A percentile compares a stretch with the other conserved stretches of the same genome.
phyloP scores from a whole-genome alignment of 2,888 invertebrate species.

The Pyrrhia umbra region DNA sequence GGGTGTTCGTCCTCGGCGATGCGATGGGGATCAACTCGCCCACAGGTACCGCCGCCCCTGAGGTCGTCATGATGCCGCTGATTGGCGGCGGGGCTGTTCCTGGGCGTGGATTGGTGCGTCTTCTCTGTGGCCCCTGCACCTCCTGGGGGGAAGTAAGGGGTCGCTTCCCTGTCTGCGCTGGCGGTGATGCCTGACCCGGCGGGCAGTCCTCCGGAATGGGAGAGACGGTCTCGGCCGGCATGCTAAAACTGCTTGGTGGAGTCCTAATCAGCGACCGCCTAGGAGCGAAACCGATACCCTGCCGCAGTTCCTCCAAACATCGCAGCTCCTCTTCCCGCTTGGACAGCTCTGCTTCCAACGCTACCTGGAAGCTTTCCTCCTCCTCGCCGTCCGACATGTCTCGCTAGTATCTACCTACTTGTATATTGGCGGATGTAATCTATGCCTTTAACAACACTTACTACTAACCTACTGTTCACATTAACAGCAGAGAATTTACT shows the following conservation, averaged over 20 bases:
- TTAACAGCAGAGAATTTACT: too few species aligned
- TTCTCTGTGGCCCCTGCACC: background rate
- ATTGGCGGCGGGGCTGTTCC: background rate
- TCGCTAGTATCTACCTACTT: too few species aligned
- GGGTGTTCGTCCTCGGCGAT: too few species aligned
- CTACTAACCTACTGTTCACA: background rate
- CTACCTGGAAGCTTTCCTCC: accelerated
- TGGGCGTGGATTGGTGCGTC: accelerated
- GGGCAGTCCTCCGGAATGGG: background rate
- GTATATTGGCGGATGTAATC: background rate
- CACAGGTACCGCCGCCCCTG: too few species aligned
- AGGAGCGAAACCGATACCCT: background rate
- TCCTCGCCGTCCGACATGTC: background rate
- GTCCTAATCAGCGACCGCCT: background rate
- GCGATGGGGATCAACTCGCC: too few species aligned
- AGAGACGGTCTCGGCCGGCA: background rate
- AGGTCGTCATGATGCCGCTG: background rate
- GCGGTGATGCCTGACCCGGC: accelerated
- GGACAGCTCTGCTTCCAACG: background rate
- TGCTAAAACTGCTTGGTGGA: background rate
- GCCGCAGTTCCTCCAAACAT: background rate
- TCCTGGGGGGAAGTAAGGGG: slow-evolving; percentile 20
- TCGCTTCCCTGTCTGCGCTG: background rate
- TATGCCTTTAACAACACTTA: background rate
- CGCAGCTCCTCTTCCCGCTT: background rate